Evolutionary conservation across 2,888 invertebrate species (phyloP).

Genomic region (Caprella mutica): DNA sequence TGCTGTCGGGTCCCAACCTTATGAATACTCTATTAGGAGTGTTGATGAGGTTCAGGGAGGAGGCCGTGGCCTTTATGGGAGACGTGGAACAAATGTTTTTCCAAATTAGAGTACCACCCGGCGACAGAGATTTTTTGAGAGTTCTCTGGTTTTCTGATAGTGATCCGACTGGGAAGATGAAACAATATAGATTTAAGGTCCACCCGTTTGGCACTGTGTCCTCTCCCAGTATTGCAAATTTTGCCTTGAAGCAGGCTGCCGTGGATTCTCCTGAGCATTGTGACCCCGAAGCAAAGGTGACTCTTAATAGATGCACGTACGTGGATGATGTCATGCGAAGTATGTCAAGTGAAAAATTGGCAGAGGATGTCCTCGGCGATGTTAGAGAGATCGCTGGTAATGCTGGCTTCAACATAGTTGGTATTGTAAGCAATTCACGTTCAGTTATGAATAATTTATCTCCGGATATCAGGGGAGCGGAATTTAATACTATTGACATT

Average conservation of each 20-base stretch:
- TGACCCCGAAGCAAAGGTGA: background rate
- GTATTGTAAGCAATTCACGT: background rate
- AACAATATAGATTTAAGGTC: background rate
- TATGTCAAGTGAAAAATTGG: background rate
- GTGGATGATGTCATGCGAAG: conserved; percentile 6
- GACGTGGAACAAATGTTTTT: conserved; percentile 11
- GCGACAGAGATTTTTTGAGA: background rate
- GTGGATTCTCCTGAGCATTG: too few relatives aligned
- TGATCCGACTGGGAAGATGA: background rate
- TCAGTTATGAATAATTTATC: background rate
- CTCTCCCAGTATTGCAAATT: conserved; percentile 1
- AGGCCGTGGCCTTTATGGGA: background rate
- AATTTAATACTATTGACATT: background rate
- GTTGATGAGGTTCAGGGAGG: conserved; percentile 8
- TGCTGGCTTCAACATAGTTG: conserved; percentile 3
- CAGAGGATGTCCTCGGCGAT: background rate
- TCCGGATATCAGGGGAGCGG: background rate
- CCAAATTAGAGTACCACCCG: conserved; percentile 4
- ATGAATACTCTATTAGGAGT: background rate
- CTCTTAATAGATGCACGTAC: conserved; percentile 2
- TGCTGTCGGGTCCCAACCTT: background rate
- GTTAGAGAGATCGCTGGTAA: background rate
- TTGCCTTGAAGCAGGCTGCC: conserved; percentile 5
- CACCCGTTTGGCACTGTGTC: background rate
- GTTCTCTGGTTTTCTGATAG: background rate